Evolutionary conservation across 2,888 invertebrate species (phyloP), one percentile per base, ranked within the genome.

Genomic region (Cerceris ruficornis): DNA sequence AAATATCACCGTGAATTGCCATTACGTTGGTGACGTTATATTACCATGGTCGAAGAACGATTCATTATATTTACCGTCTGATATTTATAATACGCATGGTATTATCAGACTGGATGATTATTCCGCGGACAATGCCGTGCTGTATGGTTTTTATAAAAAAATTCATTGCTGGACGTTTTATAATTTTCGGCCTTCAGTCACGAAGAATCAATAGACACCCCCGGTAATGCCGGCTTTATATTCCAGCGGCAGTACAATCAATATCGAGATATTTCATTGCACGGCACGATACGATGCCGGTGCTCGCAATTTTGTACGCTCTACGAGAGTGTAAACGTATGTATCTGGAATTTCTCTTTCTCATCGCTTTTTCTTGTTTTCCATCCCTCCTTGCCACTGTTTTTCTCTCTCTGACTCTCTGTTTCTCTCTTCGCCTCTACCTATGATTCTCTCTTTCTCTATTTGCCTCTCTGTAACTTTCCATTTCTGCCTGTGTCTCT

Each of bases 231-330:
- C 11, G 2, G 68, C n/a, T 65, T 69, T 62, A 58, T 41, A 46
- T 57, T 69, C 57, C 54, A 46, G 13, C 13, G 15, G 15, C 15
- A 61, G 43, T 14, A 7, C 50, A 66, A 77, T 79, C 62, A 42
- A 79, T 77, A 77, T 59, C 66, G 8, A 15, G 46, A 69, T 77
- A 79, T 79, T 77, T 72, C 66, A 62, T 60, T 72, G 8, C 6
- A 43, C 41, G 14, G 46, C 68, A 60, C 43, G 64, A 74, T 74
- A 61, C 42, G 64, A 52, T 43, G 65, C 15, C 60, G 42, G 46
- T 61, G 39, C 14, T 60, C 6, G 6, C 39, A 62, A 70, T 67
- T 62, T 60, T 49, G 28, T 55, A 50, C 39, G 43, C 17, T 9
- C 43, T 9, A 11, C 64, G 62, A 54, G 39, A 15, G 57, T 52